Evolutionary conservation across 2,797 vertebrate genomes (phyloP).

Genomic region (Labroides dimidiatus): DNA sequence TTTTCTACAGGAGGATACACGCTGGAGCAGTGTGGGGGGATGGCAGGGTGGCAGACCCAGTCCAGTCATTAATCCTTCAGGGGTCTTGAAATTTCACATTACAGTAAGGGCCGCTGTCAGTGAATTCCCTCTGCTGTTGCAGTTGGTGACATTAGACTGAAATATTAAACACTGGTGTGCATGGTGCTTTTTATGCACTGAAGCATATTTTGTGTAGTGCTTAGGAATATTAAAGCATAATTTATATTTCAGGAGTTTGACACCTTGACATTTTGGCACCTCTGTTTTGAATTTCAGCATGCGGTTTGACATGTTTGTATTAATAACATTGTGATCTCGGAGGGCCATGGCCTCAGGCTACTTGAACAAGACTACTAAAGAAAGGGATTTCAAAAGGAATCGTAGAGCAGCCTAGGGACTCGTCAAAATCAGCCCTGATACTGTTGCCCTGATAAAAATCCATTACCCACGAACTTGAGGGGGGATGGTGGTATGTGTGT

Average conservation of each 20-base stretch:
- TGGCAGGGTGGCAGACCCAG: constrained; percentile 34
- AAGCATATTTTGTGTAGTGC: constrained; percentile 78
- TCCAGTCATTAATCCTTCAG: constrained; percentile 67
- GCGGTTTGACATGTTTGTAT: constrained; percentile 89
- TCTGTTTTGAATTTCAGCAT: constrained; percentile 87
- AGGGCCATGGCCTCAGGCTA: constrained; percentile 87
- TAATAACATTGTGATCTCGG: constrained; percentile 89
- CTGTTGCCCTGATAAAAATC: constrained; percentile 87
- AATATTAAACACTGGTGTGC: constrained; percentile 73
- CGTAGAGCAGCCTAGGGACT: constrained; percentile 86
- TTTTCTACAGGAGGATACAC: constrained; percentile 22
- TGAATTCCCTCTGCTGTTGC: constrained; percentile 48
- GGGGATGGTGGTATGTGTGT: constrained; percentile 61
- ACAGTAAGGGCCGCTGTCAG: constrained; percentile 56
- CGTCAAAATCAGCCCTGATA: constrained; percentile 85
- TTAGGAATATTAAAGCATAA: constrained; percentile 86
- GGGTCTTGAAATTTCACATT: constrained; percentile 62
- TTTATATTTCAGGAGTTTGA: constrained; percentile 87
- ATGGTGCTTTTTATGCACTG: constrained; percentile 72
- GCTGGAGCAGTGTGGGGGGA: constrained; percentile 7
- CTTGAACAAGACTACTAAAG: constrained; percentile 87
- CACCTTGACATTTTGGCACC: constrained; percentile 87
- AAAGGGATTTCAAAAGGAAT: constrained; percentile 90
- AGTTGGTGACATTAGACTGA: constrained; percentile 72
- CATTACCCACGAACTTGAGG: constrained; percentile 82